Evolutionary conservation across 2,888 invertebrate genomes (phyloP).

Genomic region (Pheosia tremula): DNA sequence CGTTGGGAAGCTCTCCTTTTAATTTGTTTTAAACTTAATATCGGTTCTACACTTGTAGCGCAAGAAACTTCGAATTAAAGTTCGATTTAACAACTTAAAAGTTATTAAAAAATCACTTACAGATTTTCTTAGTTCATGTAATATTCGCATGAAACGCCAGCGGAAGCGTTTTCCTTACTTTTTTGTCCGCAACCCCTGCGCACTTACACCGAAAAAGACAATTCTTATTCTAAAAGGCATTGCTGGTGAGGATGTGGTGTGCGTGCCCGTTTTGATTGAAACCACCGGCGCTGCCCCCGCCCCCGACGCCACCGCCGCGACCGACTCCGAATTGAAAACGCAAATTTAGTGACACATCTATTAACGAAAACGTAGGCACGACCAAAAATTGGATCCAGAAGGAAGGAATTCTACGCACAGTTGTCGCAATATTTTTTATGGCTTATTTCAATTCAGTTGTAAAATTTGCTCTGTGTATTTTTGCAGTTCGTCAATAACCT

Average conservation of each 20-base stretch:
- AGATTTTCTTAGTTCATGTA: neutral
- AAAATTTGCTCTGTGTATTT: no score
- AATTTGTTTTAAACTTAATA: conserved; percentile 44
- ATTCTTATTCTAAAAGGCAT: conserved; percentile 83
- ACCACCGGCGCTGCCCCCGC: conserved; percentile 54
- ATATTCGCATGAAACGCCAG: conserved; percentile 11
- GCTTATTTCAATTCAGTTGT: conserved; percentile 40
- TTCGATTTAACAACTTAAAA: conserved; percentile 9
- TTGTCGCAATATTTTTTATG: conserved; percentile 42
- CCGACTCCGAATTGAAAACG: conserved; percentile 78
- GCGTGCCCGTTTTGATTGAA: conserved; percentile 83
- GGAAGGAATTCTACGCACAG: conserved; percentile 44
- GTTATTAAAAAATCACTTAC: neutral
- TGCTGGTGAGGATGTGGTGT: conserved; percentile 79
- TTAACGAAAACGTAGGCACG: conserved; percentile 72
- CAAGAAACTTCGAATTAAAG: conserved; percentile 23
- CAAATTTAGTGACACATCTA: conserved; percentile 82
- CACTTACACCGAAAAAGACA: conserved; percentile 77
- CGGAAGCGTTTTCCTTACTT: conserved; percentile 60
- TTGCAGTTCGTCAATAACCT: no score
- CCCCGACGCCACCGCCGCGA: conserved; percentile 40
- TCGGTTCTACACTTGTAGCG: conserved; percentile 36
- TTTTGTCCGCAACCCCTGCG: conserved; percentile 56
- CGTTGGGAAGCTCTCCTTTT: conserved; percentile 39
- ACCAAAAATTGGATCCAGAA: conserved; percentile 63